A percentile compares a stretch with the other conserved stretches of the same genome.
Evolutionary conservation across 2,888 invertebrate genomes (phyloP).

Genomic region (Orchesella flavescens): DNA sequence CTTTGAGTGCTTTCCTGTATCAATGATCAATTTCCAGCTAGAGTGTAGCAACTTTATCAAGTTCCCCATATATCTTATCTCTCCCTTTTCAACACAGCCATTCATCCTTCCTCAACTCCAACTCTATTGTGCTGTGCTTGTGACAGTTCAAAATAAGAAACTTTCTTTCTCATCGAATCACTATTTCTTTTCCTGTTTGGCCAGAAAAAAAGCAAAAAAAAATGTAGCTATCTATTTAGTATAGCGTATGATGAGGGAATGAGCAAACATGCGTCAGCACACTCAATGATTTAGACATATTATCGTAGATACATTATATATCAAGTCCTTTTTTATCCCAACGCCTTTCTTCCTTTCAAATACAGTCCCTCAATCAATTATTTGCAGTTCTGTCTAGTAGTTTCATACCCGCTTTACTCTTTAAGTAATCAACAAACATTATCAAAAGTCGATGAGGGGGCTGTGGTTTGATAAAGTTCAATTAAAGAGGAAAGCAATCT

Average conservation of each 20-base stretch:
- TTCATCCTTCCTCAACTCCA: not conserved
- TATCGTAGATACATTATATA: not conserved
- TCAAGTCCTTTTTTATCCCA: conserved; percentile 5
- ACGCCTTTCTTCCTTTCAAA: conserved; percentile 15
- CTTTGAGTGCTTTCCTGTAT: no score
- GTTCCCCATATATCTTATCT: not conserved
- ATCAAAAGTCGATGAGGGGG: conserved; percentile 40
- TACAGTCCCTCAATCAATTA: conserved; percentile 25
- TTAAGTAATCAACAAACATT: conserved; percentile 18
- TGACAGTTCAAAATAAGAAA: conserved; percentile 19
- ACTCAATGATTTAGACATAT: not conserved
- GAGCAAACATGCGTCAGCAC: not conserved
- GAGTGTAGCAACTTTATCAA: not conserved
- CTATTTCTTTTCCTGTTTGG: conserved; percentile 2
- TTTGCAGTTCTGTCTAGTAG: not conserved
- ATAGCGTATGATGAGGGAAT: not conserved
- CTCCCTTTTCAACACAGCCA: conserved; percentile 6
- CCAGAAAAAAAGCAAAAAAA: not conserved
- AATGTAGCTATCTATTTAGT: not conserved
- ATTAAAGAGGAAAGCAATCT: conserved; percentile 24
- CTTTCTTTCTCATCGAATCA: conserved; percentile 14
- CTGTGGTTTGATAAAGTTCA: conserved; percentile 36
- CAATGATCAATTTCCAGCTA: no score
- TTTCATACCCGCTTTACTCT: not conserved
- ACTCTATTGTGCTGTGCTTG: not conserved